Evolutionary conservation across 2,888 invertebrate species (phyloP).

Genomic region (Cynaeus angustus): DNA sequence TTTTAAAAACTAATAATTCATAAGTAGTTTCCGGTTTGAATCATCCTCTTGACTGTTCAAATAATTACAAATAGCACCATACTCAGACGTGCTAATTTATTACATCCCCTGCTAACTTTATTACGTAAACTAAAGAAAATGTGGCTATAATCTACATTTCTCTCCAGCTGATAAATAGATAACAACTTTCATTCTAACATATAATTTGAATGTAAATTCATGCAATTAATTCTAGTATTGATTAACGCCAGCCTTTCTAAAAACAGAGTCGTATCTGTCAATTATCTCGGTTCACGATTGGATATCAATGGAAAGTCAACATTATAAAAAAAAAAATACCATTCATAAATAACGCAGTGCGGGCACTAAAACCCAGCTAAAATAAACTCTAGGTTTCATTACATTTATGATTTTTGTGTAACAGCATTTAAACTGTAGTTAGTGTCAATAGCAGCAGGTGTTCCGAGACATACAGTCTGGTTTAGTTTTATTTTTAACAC

Average conservation of each 20-base stretch:
- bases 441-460: slow-evolving; percentile 9
- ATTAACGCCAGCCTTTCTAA: slow-evolving; percentile 33
- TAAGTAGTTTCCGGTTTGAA: slow-evolving; percentile 5
- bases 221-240: slow-evolving; percentile 26
- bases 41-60: slow-evolving; percentile 13
- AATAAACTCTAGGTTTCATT: slow-evolving; percentile 5
- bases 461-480: slow-evolving; percentile 8
- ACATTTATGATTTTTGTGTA: slow-evolving; percentile 6
- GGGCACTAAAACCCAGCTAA: not conserved
- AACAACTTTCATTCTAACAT: slow-evolving; percentile 33
- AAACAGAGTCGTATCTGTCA: slow-evolving; percentile 21
- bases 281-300: not conserved
- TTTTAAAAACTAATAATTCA: slow-evolving; percentile 15
- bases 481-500: slow-evolving; percentile 4
- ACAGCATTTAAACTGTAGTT: not conserved
- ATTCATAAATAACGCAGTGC: slow-evolving; percentile 4
- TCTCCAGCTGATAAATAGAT: slow-evolving; percentile 17
- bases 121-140: not conserved
- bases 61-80: slow-evolving; percentile 11
- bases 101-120: not conserved
- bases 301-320: slow-evolving; percentile 1
- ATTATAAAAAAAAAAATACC: not conserved
- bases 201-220: slow-evolving; percentile 23
- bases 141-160: slow-evolving; percentile 13
- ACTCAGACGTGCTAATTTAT: slow-evolving; percentile 1